Conservation (phyloP, 2,797 vertebrate species). For the Danio kyathit region DNA sequence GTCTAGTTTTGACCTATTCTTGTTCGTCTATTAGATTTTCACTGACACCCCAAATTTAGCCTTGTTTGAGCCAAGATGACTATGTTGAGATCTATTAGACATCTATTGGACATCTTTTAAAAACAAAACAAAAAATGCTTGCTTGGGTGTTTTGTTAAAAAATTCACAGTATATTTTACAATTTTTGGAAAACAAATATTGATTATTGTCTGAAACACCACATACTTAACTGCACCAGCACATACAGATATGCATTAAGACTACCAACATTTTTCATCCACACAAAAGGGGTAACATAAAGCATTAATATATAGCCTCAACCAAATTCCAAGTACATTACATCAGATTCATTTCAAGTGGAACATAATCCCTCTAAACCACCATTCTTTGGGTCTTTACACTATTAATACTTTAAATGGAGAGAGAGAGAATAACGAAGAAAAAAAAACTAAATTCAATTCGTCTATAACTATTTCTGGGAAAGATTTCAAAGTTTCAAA, state of each 20-base stretch:
- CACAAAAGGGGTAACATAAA: conserved; percentile 6
- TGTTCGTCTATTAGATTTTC: too few species aligned
- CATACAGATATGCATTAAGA: conserved; percentile 4
- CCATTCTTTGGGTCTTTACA: conserved; percentile 35
- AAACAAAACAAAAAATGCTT: too few species aligned
- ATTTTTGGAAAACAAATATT: background rate
- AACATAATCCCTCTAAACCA: conserved; percentile 24
- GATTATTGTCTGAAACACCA: background rate
- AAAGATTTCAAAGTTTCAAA: conserved; percentile 34
- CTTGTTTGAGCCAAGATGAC: too few species aligned
- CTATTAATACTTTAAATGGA: conserved; percentile 52
- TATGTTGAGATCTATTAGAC: too few species aligned
- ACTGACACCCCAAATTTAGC: too few species aligned
- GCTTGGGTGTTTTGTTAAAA: too few species aligned
- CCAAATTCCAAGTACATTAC: conserved; percentile 46
- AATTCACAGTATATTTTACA: background rate
- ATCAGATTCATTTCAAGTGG: conserved; percentile 37
- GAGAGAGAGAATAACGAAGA: conserved; percentile 45
- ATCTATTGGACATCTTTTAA: too few species aligned
- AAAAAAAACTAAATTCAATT: conserved; percentile 34
- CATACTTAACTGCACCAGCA: background rate
- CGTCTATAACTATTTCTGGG: conserved; percentile 60
- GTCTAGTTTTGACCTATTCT: too few species aligned
- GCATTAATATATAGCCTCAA: conserved; percentile 36
- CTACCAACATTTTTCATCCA: background rate